These are phyloP conservation scores for Tenthredo scrophulariae DNA, from an alignment of 2,888 invertebrate species.

Conservation along the genomic window DNA sequence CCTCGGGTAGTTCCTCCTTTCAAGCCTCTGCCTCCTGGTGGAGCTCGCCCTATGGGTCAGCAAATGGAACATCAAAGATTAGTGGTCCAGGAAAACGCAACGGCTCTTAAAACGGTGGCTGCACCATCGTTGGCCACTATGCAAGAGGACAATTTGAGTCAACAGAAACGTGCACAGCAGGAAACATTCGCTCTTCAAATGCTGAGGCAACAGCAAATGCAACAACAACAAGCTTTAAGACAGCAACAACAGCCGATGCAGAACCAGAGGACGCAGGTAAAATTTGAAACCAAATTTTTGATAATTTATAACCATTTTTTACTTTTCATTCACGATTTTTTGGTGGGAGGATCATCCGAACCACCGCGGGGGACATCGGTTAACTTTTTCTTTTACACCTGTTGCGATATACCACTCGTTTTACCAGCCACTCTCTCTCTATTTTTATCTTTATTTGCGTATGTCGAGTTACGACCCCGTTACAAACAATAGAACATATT, in stretches of 20 bases:
- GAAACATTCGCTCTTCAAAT: conserved; percentile 50
- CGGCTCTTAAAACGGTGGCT: conserved; percentile 66
- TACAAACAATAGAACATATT: conserved; percentile 49
- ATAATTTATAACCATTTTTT: not conserved
- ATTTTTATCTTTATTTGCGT: not conserved
- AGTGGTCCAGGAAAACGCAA: conserved; percentile 73
- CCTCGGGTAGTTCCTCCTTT: conserved; percentile 85
- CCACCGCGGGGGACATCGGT: not conserved
- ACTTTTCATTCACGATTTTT: not conserved
- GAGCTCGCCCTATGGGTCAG: conserved; percentile 81
- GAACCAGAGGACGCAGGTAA: conserved; percentile 70
- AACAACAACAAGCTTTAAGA: conserved; percentile 67
- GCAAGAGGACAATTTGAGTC: conserved; percentile 66
- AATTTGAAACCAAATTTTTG: not conserved
- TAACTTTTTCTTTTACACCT: conserved; percentile 46
- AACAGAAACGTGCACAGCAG: conserved; percentile 53
- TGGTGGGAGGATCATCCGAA: not conserved
- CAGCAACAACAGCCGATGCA: conserved; percentile 64
- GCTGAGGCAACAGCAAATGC: conserved; percentile 65
- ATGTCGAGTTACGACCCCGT: conserved; percentile 27
- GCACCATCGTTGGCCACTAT: conserved; percentile 63
- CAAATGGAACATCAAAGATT: conserved; percentile 81
- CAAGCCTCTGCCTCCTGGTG: conserved; percentile 86
- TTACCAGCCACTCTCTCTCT: not conserved
- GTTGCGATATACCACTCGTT: conserved; percentile 61